Percentiles rank a stretch among this genome's conserved stretches.
Conservation (phyloP, 2,888 invertebrate genomes). For the Alloplasta piceator region DNA sequence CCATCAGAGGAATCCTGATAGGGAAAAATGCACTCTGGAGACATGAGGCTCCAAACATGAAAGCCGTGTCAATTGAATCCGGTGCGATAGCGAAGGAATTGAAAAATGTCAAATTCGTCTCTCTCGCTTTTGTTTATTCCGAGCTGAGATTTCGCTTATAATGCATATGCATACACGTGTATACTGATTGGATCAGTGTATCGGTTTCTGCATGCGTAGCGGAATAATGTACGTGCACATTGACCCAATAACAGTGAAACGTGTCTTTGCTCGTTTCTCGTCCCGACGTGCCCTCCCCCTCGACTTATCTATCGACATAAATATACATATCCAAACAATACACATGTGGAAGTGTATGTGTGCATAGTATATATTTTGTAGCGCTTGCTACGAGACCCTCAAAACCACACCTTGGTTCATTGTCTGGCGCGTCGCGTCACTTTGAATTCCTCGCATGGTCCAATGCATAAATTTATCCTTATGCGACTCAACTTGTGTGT, state of each 20-base stretch:
- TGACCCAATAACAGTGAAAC: conserved; percentile 47
- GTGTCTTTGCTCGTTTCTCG: conserved; percentile 13
- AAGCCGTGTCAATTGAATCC: too few species aligned
- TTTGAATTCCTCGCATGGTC: conserved; percentile 45
- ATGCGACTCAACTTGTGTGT: neutral
- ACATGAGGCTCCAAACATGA: too few species aligned
- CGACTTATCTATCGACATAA: conserved; percentile 22
- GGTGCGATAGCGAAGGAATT: too few species aligned
- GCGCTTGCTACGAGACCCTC: conserved; percentile 17
- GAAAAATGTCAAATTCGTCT: too few species aligned
- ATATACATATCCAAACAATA: neutral
- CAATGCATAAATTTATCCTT: conserved; percentile 63
- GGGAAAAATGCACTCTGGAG: too few species aligned
- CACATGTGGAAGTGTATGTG: neutral
- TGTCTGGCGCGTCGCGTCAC: conserved; percentile 52
- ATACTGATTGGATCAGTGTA: neutral
- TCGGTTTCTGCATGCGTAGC: neutral
- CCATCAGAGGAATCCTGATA: too few species aligned
- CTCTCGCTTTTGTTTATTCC: too few species aligned
- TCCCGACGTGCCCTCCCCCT: neutral
- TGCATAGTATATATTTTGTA: conserved; percentile 1
- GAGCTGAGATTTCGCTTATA: too few species aligned
- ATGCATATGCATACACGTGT: too few species aligned
- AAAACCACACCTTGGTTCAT: conserved; percentile 60
- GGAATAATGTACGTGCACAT: neutral